Evolutionary conservation across 2,888 invertebrate genomes (phyloP), one percentile per base, ranked within the genome.

Genomic region (Phengaris arion): DNA sequence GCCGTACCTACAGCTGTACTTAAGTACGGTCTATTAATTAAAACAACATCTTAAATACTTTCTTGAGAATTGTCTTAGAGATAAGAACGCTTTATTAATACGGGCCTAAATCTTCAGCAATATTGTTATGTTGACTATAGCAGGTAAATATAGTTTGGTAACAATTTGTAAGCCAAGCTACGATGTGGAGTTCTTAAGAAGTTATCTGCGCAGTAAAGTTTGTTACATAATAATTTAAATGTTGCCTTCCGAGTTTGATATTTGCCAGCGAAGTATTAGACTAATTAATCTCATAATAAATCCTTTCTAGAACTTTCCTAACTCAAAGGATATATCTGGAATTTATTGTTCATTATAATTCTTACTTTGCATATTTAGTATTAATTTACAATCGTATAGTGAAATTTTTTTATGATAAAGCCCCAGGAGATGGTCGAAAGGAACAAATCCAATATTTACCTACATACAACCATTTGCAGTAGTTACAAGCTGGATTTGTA

Each of bases 121-220:
- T 35, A 35, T 35, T 35, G 3, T 1, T 35, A 35, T 3, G n/a
- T n/a, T n/a, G n/a, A n/a, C n/a, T n/a, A 22, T 22, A 22, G 22
- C 22, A 22, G 22, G 68, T 76, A 77, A 76, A 76, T 74, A 76
- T 52, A 57, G 69, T 74, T 77, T 79, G 78, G 76, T 78, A 77
- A 78, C 74, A 79, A 78, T 79, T 77, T 77, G 76, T 79, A 77
- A 78, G 75, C 78, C 78, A 78, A 46, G 70, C 74, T 72, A 76
- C 74, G 70, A 77, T 74, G 74, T 77, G 51, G 74, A 79, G 77
- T 79, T 78, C 69, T 76, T 74, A 84, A 84, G 76, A 84, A 83
- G 80, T 83, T 83, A 79, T 81, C 79, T 79, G 78, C 78, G 80
- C 80, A 79, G 78, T 77, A 48, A 81, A 85, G 81, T 85, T 85